phyloP scores from a whole-genome alignment of 2,797 vertebrate genomes.

The Zenarchopterus dispar region DNA sequence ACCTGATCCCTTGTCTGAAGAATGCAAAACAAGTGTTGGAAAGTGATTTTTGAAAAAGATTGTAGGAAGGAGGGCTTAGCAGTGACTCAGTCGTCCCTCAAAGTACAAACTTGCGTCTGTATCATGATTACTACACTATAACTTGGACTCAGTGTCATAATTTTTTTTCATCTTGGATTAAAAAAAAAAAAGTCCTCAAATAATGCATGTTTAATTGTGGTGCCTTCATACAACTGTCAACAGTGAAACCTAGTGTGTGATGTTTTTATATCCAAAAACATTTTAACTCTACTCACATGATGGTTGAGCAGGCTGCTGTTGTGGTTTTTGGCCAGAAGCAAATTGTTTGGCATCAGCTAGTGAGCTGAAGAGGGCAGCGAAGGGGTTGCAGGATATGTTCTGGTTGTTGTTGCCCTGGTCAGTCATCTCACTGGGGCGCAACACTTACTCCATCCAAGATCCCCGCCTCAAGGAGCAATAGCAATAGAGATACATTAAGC shows the following conservation, averaged over 20 bases:
- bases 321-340: conserved; percentile 91
- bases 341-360: conserved; percentile 96
- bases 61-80: too few relatives aligned
- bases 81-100: too few relatives aligned
- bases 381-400: conserved; percentile 97
- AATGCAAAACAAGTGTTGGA: not conserved
- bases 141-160: too few relatives aligned
- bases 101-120: too few relatives aligned
- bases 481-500: conserved; percentile 5
- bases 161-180: too few relatives aligned
- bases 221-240: not conserved
- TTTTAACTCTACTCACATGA: conserved; percentile 70
- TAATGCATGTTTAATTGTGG: too few relatives aligned
- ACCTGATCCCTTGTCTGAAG: conserved; percentile 1
- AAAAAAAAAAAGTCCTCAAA: too few relatives aligned
- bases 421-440: conserved; percentile 91
- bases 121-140: too few relatives aligned
- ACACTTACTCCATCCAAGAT: conserved; percentile 78
- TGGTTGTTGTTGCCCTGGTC: conserved; percentile 99
- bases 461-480: conserved; percentile 40
- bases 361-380: conserved; percentile 96
- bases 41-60: too few relatives aligned
- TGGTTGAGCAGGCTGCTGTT: conserved; percentile 79
- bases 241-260: not conserved
- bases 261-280: not conserved